phyloP scores from a whole-genome alignment of 2,888 invertebrate genomes.

The Agyllia agylla region DNA sequence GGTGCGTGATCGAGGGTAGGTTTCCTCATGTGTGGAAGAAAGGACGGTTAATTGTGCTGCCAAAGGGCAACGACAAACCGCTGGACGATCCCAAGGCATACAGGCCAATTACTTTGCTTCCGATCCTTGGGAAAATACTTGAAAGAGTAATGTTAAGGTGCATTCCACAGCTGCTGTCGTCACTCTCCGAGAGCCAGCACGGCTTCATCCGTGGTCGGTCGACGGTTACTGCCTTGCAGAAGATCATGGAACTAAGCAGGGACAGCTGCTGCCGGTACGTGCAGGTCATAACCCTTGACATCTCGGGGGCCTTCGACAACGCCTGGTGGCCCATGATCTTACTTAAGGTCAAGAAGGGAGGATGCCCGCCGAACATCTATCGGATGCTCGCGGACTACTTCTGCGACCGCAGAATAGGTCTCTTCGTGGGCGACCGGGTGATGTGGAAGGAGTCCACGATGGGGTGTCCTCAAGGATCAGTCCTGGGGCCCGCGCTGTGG shows the following conservation, averaged over 20 bases:
- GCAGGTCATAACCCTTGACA: background rate
- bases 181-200: background rate
- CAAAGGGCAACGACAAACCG: background rate
- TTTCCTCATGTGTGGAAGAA: background rate
- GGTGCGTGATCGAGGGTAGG: background rate
- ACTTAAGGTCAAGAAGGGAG: background rate
- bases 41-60: background rate
- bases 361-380: background rate
- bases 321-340: background rate
- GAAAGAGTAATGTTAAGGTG: background rate
- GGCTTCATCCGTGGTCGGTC: background rate
- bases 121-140: background rate
- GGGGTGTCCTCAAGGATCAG: conserved; percentile 38
- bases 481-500: conserved; percentile 15
- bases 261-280: background rate
- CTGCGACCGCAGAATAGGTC: background rate
- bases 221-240: background rate
- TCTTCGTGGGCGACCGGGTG: background rate
- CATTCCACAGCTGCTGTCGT: background rate
- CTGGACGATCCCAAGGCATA: background rate
- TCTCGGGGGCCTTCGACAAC: background rate
- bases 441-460: conserved; percentile 63
- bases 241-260: background rate
- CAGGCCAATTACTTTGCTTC: background rate
- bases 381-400: background rate